Evolutionary conservation across 2,888 invertebrate species (phyloP).

Genomic region (Stomorhina lunata): DNA sequence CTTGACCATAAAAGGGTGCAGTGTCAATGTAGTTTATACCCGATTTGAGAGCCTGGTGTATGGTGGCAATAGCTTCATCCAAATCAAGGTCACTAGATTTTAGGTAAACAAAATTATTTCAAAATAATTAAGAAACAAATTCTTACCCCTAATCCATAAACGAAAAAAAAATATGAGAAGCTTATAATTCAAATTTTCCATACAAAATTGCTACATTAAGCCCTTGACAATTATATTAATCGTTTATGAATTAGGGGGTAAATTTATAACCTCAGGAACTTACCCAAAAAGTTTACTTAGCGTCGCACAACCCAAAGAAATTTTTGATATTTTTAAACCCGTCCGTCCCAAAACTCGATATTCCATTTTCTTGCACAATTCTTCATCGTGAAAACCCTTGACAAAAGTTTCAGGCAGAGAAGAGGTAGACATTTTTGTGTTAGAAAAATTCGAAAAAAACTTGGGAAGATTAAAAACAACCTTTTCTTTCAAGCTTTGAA

Average conservation of each 20-base stretch:
- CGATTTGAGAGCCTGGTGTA: conserved; percentile 85
- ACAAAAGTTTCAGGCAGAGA: no score
- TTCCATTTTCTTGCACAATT: conserved; percentile 84
- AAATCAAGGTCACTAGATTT: conserved; percentile 83
- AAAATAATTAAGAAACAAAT: background rate
- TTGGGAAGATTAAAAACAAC: no score
- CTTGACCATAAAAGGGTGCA: conserved; percentile 95
- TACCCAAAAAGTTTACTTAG: conserved; percentile 86
- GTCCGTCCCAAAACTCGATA: conserved; percentile 87
- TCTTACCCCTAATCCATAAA: no score
- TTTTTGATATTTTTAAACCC: conserved; percentile 85
- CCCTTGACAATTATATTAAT: no score
- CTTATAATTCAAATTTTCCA: background rate
- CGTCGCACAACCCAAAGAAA: conserved; percentile 88
- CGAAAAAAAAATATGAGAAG: background rate
- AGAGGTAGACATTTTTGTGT: no score
- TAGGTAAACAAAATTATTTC: background rate
- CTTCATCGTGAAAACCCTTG: conserved; percentile 84
- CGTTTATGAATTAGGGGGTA: no score
- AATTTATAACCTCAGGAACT: conserved; percentile 67
- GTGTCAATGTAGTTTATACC: conserved; percentile 97
- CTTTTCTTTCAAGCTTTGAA: no score
- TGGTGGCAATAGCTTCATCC: conserved; percentile 84
- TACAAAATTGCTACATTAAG: no score
- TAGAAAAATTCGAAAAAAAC: no score